Base-by-base conservation (phyloP, 1,140 invertebrate species). In the Augochlora pura region DNA sequence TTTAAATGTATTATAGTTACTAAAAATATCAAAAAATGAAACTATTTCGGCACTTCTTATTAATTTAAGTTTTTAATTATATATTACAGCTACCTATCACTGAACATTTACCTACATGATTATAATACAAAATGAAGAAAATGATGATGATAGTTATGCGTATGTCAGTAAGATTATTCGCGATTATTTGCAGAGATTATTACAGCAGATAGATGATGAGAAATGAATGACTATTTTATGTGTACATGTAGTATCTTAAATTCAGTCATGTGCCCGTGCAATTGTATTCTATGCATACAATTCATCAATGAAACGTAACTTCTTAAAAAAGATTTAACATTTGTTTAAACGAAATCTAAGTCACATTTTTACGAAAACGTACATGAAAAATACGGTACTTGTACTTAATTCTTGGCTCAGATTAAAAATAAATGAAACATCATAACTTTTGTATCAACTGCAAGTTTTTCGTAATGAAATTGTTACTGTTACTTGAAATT, bases 31-130 rank as follows among this genome's bases (percentile, higher is more conserved):
- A 65, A 83, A 82, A 86, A 83, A 83, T 69, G 67, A 87, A 81
- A 81, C 65, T 80, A 80, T 70, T 77, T 88, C 81, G 73, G 77
- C 81, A 84, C 83, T 87, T 87, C 62, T 87, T 65, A 70, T 83
- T 83, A 85, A 81, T 42, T 75, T 83, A 63, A 64, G 67, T 73
- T 32, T 81, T 84, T 71, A 72, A 62, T 87, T 63, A 57, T 69
- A 80, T 80, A 54, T 81, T 83, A 87, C 38, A 76, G 32, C 63
- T 87, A 86, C 21, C 85, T 71, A 73, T 82, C 62, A 72, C 75
- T 86, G 84, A 88, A 88, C 69, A 83, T 79, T 84, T 85, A 75
- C 71, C 83, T 88, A 88, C 77, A 86, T 87, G 86, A 86, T 86
- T 88, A 88, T 88, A 83, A 81, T 87, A 87, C 86, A 88, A 70